These are phyloP conservation scores for Podarcis siculus DNA, from an alignment of 2,797 vertebrate genomes.

Conservation along the genomic window DNA sequence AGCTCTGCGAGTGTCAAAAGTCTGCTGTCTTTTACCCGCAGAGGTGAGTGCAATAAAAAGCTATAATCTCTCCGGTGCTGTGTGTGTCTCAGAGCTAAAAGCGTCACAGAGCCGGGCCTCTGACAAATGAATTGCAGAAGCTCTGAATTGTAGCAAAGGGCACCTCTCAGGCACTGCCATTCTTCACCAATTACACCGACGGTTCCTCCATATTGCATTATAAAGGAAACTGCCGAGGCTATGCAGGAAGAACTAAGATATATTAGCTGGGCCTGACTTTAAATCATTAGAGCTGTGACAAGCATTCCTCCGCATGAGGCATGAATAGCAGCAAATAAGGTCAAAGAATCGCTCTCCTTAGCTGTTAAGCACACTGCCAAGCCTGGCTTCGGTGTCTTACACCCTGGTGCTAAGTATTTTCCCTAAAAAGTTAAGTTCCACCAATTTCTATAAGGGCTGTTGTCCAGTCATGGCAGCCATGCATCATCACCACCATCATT, in stretches of 20 bases:
- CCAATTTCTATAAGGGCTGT: neutral
- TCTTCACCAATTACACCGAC: slow-evolving; percentile 72
- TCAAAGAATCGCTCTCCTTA: slow-evolving; percentile 64
- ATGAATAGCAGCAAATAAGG: slow-evolving; percentile 76
- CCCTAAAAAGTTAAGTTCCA: neutral
- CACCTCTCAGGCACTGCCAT: slow-evolving; percentile 65
- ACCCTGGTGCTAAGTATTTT: neutral
- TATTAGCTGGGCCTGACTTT: slow-evolving; percentile 70
- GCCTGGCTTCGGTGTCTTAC: slow-evolving; percentile 16
- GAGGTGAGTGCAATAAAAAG: slow-evolving; percentile 16
- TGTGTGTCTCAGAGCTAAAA: slow-evolving; percentile 32
- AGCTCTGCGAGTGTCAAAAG: neutral
- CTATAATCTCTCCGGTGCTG: neutral
- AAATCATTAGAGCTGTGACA: slow-evolving; percentile 74
- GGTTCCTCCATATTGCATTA: slow-evolving; percentile 65
- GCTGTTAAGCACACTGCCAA: slow-evolving; percentile 57
- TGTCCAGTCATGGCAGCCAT: neutral
- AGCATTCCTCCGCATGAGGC: slow-evolving; percentile 72
- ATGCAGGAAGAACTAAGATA: slow-evolving; percentile 73
- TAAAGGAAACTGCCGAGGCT: slow-evolving; percentile 72
- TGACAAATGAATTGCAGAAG: neutral
- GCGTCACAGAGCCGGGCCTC: slow-evolving; percentile 51
- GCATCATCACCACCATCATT: no score
- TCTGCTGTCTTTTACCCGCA: slow-evolving; percentile 2
- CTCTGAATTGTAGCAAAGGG: slow-evolving; percentile 67